Base-by-base conservation (phyloP, 2,888 invertebrate genomes). In the Drosophila antonietae region DNA sequence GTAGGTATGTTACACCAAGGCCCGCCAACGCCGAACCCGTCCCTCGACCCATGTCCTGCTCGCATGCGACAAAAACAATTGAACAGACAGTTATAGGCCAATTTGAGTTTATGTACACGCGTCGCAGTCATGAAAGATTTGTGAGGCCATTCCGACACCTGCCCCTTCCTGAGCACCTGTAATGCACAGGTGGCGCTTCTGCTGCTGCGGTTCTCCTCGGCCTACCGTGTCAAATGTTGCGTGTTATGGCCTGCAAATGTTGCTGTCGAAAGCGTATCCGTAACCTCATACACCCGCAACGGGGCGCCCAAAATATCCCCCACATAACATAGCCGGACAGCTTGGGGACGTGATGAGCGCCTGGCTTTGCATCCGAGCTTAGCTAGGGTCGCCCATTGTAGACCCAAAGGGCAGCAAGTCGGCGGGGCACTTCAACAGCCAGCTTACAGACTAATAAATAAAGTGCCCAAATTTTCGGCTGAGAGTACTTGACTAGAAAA, bases 31-130 rank as follows among this genome's bases (percentile, higher is more conserved):
- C 47, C 28, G 15, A 39, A 41, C 31, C 39, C 6, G 15, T 23
- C 39, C 31, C 28, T 3, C 46, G 15, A 35, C 37, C 31, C 31
- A 4, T n/a, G 5, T 10, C 31, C 23, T 37, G 23, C 33, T 58
- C 47, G 46, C 61, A 70, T 71, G 75, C 78, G 83, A 69, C 83
- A 83, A 77, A 89, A 85, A 85, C 84, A 85, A 85, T 85, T 89
- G 84, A 89, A 85, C 88, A 85, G 89, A 85, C 84, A 85, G 89
- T 85, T 85, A 85, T 85, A 89, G 84, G 84, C 84, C 89, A 89
- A 84, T 84, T 84, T 84, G 68, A 84, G 88, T 84, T 89, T 84
- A 84, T 89, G 75, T 81, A 82, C 87, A 88, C 77, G 89, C 83
- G 82, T 79, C 89, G 87, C 84, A 75, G 71, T 80, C 81, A 71